phyloP scores from a whole-genome alignment of 2,113 vertebrate genomes.

The Campylorhamphus procurvoides region DNA sequence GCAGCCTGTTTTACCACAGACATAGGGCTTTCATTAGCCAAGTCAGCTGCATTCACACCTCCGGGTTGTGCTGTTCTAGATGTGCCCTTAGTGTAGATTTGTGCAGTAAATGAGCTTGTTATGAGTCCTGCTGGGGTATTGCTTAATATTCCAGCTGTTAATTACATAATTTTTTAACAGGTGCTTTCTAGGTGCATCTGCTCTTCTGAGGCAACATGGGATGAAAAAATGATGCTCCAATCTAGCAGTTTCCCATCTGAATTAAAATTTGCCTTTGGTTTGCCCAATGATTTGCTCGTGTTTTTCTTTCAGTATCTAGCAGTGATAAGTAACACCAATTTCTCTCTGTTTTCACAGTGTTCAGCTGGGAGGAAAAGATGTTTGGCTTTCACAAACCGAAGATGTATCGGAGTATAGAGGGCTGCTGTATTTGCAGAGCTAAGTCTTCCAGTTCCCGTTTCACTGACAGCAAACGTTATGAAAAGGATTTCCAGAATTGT shows the following conservation, averaged over 20 bases:
- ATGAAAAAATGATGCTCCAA: background rate
- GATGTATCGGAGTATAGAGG: constrained; percentile 98
- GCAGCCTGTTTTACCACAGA: background rate
- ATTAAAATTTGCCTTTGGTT: background rate
- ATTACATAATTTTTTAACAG: background rate
- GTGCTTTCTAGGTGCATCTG: background rate
- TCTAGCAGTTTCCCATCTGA: background rate
- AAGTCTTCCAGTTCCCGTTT: constrained; percentile 99
- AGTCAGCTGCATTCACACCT: background rate
- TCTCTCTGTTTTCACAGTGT: constrained; percentile 61
- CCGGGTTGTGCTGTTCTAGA: background rate
- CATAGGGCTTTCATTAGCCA: background rate
- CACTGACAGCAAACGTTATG: constrained; percentile 98
- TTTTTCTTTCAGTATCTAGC: background rate
- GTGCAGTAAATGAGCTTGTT: background rate
- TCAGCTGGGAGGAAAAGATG: constrained; percentile 80
- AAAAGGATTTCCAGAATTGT: constrained; percentile 96
- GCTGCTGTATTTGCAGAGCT: constrained; percentile 98
- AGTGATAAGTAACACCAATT: constrained; percentile 27
- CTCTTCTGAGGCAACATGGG: background rate
- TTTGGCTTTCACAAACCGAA: constrained; percentile 99
- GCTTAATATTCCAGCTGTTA: background rate
- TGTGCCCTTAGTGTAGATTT: background rate
- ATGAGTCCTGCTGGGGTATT: background rate
- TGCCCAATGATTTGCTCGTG: background rate